Conservation (phyloP, 2,888 invertebrate species). For the Chymomyza caudatula region DNA sequence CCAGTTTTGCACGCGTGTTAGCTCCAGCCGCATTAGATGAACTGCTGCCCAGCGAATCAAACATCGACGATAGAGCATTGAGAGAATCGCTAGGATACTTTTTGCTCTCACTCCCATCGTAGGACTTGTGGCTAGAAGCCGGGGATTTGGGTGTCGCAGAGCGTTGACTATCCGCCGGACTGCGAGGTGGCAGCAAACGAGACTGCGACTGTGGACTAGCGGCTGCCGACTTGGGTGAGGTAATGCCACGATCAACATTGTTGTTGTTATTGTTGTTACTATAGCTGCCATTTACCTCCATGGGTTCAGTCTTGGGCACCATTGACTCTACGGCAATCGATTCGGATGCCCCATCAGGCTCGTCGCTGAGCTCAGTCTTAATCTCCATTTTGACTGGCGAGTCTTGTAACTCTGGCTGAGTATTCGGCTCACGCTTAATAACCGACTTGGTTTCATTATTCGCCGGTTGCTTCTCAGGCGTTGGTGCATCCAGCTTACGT, state of each 20-base stretch:
- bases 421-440: conserved; percentile 53
- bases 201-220: conserved; percentile 68
- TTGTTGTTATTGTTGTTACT: conserved; percentile 73
- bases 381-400: conserved; percentile 68
- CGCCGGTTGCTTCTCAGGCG: conserved; percentile 82
- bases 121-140: conserved; percentile 79
- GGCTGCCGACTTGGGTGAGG: conserved; percentile 70
- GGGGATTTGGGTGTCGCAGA: conserved; percentile 88
- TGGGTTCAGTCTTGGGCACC: conserved; percentile 56
- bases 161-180: conserved; percentile 87
- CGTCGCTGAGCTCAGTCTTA: conserved; percentile 65
- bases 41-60: conserved; percentile 84
- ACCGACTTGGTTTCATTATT: conserved; percentile 75
- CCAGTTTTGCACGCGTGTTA: conserved; percentile 79
- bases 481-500: conserved; percentile 86
- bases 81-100: conserved; percentile 82
- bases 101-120: conserved; percentile 77
- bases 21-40: conserved; percentile 43
- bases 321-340: conserved; percentile 65
- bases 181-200: conserved; percentile 78
- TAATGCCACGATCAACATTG: conserved; percentile 55
- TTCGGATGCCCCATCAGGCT: conserved; percentile 63
- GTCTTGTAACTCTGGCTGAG: conserved; percentile 1
- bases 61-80: conserved; percentile 93
- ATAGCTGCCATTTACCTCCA: conserved; percentile 62